Evolutionary conservation across 2,888 invertebrate genomes (phyloP), one percentile per base, ranked within the genome.

Genomic region (Plutella xylostella): DNA sequence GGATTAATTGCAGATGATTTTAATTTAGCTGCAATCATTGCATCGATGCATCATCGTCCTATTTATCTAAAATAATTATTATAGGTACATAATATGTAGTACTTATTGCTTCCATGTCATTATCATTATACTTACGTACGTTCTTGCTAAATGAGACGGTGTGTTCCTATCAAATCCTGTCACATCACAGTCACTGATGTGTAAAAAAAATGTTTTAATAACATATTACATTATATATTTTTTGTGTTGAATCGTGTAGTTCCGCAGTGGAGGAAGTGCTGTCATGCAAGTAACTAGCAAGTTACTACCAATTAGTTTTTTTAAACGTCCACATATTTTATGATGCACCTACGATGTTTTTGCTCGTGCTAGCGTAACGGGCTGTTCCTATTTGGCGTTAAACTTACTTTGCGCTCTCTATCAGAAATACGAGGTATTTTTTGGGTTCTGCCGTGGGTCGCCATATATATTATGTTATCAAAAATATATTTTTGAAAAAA

Each of bases 201-300:
- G n/a, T n/a, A n/a, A n/a, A n/a, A n/a, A n/a, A n/a, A n/a, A n/a
- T n/a, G n/a, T n/a, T n/a, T n/a, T n/a, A n/a, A n/a, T n/a, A n/a
- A n/a, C n/a, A n/a, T n/a, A n/a, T n/a, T n/a, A n/a, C n/a, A n/a
- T n/a, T n/a, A n/a, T n/a, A n/a, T n/a, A n/a, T n/a, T n/a, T n/a
- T n/a, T n/a, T n/a, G n/a, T n/a, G n/a, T n/a, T n/a, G n/a, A 18
- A 14, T 22, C 25, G 39, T 37, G 19, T 19, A 11, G 37, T 37
- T 37, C 37, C 37, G 37, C 12, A 12, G 37, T 14, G 15, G 47
- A 42, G 38, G 49, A 45, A 47, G 47, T 38, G 47, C 49, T 42
- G 52, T 55, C 57, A 57, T 54, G 57, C 57, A 56, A 31, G 45
- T 56, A 57, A 56, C 55, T 34, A 55, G 45, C 38, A 42, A 35